These are phyloP conservation scores for Yponomeuta cagnagella DNA, from an alignment of 2,888 invertebrate species.

Conservation along the genomic window DNA sequence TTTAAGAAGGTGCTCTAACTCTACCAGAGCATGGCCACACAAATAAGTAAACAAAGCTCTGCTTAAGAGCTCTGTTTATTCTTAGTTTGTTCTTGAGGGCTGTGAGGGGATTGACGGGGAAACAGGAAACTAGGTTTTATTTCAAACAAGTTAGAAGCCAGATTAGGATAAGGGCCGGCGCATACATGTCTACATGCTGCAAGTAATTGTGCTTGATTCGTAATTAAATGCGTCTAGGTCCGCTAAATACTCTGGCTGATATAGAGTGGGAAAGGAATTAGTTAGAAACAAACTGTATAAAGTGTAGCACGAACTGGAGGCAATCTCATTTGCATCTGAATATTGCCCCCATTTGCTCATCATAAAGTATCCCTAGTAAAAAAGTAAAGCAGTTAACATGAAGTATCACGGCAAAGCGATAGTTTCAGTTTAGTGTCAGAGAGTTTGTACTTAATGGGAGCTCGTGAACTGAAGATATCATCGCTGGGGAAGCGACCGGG, in stretches of 20 bases:
- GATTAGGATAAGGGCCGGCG: neutral
- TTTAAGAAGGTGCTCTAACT: too few relatives aligned
- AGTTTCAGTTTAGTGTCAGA: slow-evolving; percentile 10
- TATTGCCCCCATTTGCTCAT: neutral
- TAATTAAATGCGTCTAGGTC: slow-evolving; percentile 1
- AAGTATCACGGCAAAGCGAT: slow-evolving; percentile 15
- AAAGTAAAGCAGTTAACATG: neutral
- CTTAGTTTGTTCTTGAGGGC: neutral
- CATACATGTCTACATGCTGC: neutral
- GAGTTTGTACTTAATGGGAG: slow-evolving; percentile 18
- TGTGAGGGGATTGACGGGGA: neutral
- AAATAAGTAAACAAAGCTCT: neutral
- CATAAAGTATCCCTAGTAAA: neutral
- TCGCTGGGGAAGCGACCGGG: slow-evolving; percentile 9
- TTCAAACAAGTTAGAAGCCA: neutral
- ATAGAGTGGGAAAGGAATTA: slow-evolving; percentile 1
- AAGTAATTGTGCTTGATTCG: neutral
- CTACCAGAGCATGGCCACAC: too few relatives aligned
- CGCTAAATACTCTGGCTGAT: neutral
- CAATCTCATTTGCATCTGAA: neutral
- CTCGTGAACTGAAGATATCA: slow-evolving; percentile 21
- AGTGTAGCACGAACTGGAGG: neutral
- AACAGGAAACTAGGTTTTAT: neutral
- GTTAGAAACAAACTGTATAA: neutral
- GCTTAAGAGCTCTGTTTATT: neutral